Percentiles rank a stretch among this genome's conserved stretches.
Conservation (phyloP, 1,140 invertebrate genomes). For the Rhizoglyphus robini region DNA sequence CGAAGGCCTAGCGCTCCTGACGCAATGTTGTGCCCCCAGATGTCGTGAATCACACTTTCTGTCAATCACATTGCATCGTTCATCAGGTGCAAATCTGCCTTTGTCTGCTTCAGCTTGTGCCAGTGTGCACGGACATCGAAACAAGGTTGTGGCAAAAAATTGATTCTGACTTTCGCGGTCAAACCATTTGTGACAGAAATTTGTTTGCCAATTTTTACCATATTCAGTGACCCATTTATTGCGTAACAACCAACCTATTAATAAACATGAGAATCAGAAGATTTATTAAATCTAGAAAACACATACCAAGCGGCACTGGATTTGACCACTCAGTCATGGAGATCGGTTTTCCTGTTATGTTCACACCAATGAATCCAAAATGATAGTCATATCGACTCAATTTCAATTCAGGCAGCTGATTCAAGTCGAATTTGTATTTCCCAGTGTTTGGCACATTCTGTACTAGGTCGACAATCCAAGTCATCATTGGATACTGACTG, state of each 20-base stretch:
- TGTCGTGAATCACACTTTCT: conserved; percentile 76
- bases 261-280: too few relatives aligned
- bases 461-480: conserved; percentile 25
- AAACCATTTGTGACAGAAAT: conserved; percentile 73
- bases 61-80: conserved; percentile 68
- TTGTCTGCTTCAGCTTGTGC: conserved; percentile 78
- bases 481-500: conserved; percentile 25
- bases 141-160: conserved; percentile 63
- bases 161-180: conserved; percentile 66
- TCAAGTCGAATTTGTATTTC: conserved; percentile 21
- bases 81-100: conserved; percentile 78
- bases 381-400: conserved; percentile 47
- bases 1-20: conserved; percentile 77
- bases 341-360: conserved; percentile 52
- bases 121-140: conserved; percentile 79
- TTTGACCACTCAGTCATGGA: conserved; percentile 75
- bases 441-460: conserved; percentile 16
- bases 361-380: conserved; percentile 79
- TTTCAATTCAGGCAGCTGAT: conserved; percentile 45
- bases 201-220: conserved; percentile 52
- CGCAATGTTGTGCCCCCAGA: conserved; percentile 73
- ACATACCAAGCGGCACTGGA: conserved; percentile 58
- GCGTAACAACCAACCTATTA: conserved; percentile 60
- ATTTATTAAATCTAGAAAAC: too few relatives aligned
- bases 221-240: conserved; percentile 65